Conservation (phyloP, 2,888 invertebrate genomes). For the Pachymerium ferrugineum region DNA sequence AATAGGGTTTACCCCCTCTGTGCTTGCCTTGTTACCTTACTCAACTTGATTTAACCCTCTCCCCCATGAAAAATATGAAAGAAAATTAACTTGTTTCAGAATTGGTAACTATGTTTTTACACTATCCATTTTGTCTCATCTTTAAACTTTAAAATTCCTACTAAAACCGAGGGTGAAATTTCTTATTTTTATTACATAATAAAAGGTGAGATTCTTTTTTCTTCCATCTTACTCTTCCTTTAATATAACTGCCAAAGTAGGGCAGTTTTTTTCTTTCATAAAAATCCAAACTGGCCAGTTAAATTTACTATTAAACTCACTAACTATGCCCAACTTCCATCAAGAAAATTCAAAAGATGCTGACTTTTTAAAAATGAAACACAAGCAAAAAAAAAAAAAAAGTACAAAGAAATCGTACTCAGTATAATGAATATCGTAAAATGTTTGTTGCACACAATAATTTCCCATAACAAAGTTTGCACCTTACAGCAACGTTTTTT, state of each 20-base stretch:
- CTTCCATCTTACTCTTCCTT: background rate
- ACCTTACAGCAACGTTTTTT: too few relatives aligned
- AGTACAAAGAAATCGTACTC: too few relatives aligned
- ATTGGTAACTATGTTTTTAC: background rate
- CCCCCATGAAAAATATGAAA: conserved; percentile 1
- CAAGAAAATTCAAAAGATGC: background rate
- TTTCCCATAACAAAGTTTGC: too few relatives aligned
- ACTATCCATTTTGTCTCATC: conserved; percentile 19
- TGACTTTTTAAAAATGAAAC: background rate
- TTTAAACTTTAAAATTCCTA: conserved; percentile 22
- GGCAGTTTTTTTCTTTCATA: conserved; percentile 23
- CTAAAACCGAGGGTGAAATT: conserved; percentile 17
- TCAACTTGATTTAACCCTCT: too few relatives aligned
- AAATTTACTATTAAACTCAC: conserved; percentile 24
- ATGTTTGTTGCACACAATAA: too few relatives aligned
- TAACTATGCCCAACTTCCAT: background rate
- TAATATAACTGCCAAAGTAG: conserved; percentile 17
- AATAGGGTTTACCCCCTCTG: background rate
- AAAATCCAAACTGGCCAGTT: conserved; percentile 16
- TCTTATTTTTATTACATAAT: conserved; percentile 22
- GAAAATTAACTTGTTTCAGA: conserved; percentile 2
- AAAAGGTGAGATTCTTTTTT: conserved; percentile 21
- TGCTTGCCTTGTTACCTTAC: background rate
- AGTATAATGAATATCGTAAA: too few relatives aligned
- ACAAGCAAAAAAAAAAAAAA: background rate